Percentiles rank a stretch among this genome's conserved stretches.
phyloP scores from a whole-genome alignment of 2,888 invertebrate species.

The Bimastos eiseni region DNA sequence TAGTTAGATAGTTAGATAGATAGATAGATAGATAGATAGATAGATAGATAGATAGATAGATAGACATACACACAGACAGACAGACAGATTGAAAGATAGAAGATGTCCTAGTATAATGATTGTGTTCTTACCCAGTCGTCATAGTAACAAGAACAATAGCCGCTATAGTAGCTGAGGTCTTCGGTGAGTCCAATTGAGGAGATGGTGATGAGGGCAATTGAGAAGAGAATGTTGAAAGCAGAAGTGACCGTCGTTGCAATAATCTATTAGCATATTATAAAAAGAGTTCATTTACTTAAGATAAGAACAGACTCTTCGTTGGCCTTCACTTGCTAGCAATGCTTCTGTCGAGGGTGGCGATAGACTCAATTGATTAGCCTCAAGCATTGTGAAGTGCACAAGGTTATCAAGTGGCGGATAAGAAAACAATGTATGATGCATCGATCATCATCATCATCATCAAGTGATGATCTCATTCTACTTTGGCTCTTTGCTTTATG shows the following conservation, averaged over 20 bases:
- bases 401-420: neutral
- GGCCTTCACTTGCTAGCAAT: neutral
- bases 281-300: neutral
- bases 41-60: too few species aligned
- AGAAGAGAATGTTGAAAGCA: neutral
- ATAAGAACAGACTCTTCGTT: neutral
- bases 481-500: neutral
- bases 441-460: too few species aligned
- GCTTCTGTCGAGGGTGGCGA: neutral
- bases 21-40: too few species aligned
- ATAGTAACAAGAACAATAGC: neutral
- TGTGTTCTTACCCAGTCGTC: neutral
- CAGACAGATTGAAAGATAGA: too few species aligned
- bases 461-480: neutral
- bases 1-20: too few species aligned
- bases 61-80: too few species aligned
- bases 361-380: neutral
- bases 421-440: neutral
- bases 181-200: neutral
- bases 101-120: too few species aligned
- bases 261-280: neutral
- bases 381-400: neutral
- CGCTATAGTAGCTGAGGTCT: neutral
- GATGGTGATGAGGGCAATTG: neutral
- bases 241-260: neutral